These are phyloP conservation scores for Sebastes paucispinis DNA, from an alignment of 2,797 vertebrate species.

Conservation along the genomic window DNA sequence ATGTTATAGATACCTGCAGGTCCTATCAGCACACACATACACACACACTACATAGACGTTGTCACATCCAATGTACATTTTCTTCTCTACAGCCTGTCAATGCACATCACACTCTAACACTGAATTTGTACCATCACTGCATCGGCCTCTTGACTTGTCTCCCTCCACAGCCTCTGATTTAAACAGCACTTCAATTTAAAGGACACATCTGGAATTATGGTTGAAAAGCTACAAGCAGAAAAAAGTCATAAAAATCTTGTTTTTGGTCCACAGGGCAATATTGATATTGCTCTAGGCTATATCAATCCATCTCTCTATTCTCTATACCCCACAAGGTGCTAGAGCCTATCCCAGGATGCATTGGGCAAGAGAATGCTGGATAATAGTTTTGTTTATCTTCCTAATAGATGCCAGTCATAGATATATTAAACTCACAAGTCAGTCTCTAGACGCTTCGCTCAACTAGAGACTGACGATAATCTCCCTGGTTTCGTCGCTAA, in stretches of 20 bases:
- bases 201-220: background rate
- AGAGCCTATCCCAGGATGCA: background rate
- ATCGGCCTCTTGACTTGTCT: slow-evolving; percentile 1
- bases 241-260: background rate
- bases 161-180: background rate
- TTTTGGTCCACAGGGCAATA: background rate
- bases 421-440: background rate
- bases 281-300: background rate
- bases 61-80: slow-evolving; percentile 31
- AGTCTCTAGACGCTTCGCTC: too few relatives aligned
- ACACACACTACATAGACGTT: background rate
- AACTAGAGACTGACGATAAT: too few relatives aligned
- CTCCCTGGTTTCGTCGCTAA: too few relatives aligned
- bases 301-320: background rate
- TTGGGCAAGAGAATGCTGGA: background rate
- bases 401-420: background rate
- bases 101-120: slow-evolving; percentile 24
- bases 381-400: background rate
- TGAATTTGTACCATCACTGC: background rate
- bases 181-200: background rate
- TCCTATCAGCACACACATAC: background rate
- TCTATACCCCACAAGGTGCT: background rate
- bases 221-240: background rate
- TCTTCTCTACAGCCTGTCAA: slow-evolving; percentile 24
- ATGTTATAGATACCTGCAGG: slow-evolving; percentile 18